Evolutionary conservation across 2,888 invertebrate species (phyloP).

Genomic region (Cyclophora albipunctata): DNA sequence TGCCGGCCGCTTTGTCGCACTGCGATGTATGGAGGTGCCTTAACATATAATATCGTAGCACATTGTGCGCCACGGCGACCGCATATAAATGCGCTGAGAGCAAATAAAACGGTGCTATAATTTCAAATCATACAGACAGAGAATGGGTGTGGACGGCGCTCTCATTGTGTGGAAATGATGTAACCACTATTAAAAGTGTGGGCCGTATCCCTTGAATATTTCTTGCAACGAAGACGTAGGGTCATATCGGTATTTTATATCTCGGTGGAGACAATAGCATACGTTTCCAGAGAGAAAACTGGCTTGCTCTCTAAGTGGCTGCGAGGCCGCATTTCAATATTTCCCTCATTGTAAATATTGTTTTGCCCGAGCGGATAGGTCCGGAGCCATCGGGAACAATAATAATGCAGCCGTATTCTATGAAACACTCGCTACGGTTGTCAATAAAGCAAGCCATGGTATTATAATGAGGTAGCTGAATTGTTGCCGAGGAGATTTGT

Average conservation of each 20-base stretch:
- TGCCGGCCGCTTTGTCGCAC: constrained; percentile 26
- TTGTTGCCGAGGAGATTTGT: constrained; percentile 31
- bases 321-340: constrained; percentile 52
- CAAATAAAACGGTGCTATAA: constrained; percentile 76
- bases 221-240: constrained; percentile 74
- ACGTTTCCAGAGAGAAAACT: constrained; percentile 68
- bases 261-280: constrained; percentile 70
- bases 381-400: constrained; percentile 27
- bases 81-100: constrained; percentile 73
- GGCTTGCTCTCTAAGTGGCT: constrained; percentile 52
- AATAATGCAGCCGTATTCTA: constrained; percentile 7
- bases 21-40: constrained; percentile 54
- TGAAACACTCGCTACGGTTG: constrained; percentile 2
- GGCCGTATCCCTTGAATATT: constrained; percentile 74
- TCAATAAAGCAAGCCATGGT: constrained; percentile 12
- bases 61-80: constrained; percentile 65
- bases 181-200: constrained; percentile 76
- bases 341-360: constrained; percentile 33
- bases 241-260: constrained; percentile 76
- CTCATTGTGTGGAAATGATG: constrained; percentile 77
- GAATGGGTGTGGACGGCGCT: constrained; percentile 75
- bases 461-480: constrained; percentile 28
- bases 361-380: constrained; percentile 32
- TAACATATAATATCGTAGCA: constrained; percentile 67
- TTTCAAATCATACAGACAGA: constrained; percentile 76